Percentiles rank a stretch among this genome's conserved stretches.
phyloP scores from a whole-genome alignment of 2,888 invertebrate species.

The Gortyna flavago region DNA sequence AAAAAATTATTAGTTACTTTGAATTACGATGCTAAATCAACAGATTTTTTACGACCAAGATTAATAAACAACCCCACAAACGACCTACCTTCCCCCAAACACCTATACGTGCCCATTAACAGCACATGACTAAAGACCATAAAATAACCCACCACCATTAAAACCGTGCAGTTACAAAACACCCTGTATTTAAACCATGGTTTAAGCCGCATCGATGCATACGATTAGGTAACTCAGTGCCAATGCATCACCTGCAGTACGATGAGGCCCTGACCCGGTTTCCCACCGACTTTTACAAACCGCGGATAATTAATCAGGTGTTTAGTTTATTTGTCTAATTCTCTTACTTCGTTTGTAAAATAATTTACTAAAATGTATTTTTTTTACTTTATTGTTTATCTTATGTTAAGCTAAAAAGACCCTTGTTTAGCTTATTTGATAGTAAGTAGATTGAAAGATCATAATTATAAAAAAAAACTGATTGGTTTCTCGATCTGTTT shows the following conservation, averaged over 20 bases:
- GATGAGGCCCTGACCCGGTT: constrained; percentile 51
- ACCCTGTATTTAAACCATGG: constrained; percentile 40
- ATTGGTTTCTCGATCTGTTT: not conserved
- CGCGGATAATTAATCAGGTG: constrained; percentile 37
- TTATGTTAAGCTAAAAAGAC: too few relatives aligned
- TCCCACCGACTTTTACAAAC: constrained; percentile 42
- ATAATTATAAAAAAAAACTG: not conserved
- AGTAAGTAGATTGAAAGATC: not conserved
- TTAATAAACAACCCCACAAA: not conserved
- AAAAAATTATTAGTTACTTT: not conserved
- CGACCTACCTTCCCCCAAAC: not conserved
- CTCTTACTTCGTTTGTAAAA: not conserved
- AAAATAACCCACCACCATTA: constrained; percentile 14
- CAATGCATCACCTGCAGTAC: constrained; percentile 48
- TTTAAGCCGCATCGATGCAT: constrained; percentile 51
- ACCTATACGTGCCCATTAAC: constrained; percentile 20
- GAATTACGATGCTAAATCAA: not conserved
- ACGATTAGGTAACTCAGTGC: constrained; percentile 51
- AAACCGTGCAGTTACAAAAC: constrained; percentile 34
- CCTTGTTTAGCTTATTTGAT: not conserved
- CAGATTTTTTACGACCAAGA: not conserved
- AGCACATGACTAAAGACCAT: constrained; percentile 14
- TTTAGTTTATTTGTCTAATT: constrained; percentile 11
- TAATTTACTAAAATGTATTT: not conserved
- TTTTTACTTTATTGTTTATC: not conserved